Evolutionary conservation across 53 echinoderm and acorn worm species (phyloP).

Genomic region (Hippasteria phrygiana): DNA sequence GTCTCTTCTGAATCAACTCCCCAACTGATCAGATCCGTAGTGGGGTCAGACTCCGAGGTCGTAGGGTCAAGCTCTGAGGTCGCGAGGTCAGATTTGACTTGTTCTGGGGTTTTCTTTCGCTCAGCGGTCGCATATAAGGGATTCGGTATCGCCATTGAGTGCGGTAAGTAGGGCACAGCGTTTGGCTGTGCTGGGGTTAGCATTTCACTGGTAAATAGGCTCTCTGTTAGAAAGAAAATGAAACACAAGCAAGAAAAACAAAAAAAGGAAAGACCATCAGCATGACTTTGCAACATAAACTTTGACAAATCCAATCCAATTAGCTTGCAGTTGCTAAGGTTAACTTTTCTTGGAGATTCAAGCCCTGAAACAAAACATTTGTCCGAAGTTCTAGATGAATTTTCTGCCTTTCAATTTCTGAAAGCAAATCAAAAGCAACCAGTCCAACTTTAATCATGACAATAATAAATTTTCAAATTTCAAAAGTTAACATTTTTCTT

Average conservation of each 20-base stretch:
- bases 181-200: conserved; percentile 42
- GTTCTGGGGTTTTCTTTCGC: neutral
- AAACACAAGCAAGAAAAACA: conserved; percentile 5
- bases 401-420: no score
- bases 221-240: conserved; percentile 39
- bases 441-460: no score
- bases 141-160: neutral
- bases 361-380: no score
- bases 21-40: conserved; percentile 31
- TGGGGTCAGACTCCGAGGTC: neutral
- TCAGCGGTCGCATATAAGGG: neutral
- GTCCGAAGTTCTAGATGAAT: no score
- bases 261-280: conserved; percentile 4
- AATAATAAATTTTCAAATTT: no score
- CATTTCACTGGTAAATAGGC: conserved; percentile 40
- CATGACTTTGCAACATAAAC: conserved; percentile 7
- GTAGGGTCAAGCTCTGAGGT: neutral
- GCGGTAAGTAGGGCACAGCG: neutral
- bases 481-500: no score
- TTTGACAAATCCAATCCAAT: neutral
- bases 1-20: neutral
- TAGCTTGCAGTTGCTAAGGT: neutral
- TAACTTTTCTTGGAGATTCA: no score
- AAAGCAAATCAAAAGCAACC: no score
- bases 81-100: neutral